Percentiles rank a stretch among this genome's conserved stretches.
phyloP scores from a whole-genome alignment of 1,140 invertebrate species.

The Meloidogyne hapla region DNA sequence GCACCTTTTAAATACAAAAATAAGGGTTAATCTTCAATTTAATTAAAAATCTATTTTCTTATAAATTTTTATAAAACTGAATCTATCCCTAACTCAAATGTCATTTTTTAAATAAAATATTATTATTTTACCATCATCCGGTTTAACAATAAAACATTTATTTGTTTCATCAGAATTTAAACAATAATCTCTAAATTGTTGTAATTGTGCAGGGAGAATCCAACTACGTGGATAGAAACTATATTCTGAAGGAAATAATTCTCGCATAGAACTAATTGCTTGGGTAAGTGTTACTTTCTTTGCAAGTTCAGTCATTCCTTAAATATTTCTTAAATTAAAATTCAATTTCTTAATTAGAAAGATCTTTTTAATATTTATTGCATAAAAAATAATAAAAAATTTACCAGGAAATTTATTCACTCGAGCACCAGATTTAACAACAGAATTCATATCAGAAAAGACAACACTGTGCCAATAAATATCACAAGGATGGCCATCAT shows the following conservation, averaged over 20 bases:
- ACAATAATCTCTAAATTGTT: constrained; percentile 62
- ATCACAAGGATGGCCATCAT: constrained; percentile 64
- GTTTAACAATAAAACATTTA: constrained; percentile 67
- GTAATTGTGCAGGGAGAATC: constrained; percentile 67
- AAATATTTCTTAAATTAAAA: background rate
- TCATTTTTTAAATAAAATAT: background rate
- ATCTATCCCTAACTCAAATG: background rate
- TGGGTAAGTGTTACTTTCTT: constrained; percentile 67
- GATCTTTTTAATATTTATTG: no score
- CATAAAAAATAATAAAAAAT: background rate
- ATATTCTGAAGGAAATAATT: constrained; percentile 67
- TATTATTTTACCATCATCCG: constrained; percentile 63
- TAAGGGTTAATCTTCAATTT: background rate
- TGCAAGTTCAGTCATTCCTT: constrained; percentile 67
- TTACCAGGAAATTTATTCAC: constrained; percentile 66
- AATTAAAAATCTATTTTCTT: background rate
- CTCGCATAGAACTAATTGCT: constrained; percentile 66
- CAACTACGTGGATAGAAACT: constrained; percentile 68
- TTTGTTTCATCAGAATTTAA: constrained; percentile 45
- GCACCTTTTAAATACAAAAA: constrained; percentile 60
- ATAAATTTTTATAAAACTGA: no score
- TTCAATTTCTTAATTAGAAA: no score
- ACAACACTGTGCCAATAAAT: constrained; percentile 66
- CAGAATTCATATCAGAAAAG: constrained; percentile 64
- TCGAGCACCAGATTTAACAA: constrained; percentile 57